Base-by-base conservation (phyloP, 1,140 invertebrate species). In the Drosophila truncata region DNA sequence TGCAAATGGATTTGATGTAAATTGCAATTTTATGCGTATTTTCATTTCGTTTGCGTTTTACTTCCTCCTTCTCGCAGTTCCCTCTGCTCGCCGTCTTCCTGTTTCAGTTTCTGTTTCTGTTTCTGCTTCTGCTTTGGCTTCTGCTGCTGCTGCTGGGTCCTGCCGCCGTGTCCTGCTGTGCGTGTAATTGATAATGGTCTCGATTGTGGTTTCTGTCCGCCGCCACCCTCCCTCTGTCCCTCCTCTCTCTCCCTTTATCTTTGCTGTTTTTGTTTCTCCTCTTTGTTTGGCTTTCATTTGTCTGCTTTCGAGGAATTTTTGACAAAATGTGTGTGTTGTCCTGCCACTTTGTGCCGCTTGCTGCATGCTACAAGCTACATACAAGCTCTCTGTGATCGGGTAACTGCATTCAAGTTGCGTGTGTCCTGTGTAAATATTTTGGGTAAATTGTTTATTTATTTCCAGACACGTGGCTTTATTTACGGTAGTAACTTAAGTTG, bases 1-100 rank as follows among this genome's bases (percentile, higher is more conserved):
- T 84, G 84, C 84, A 87, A 87, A 88, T 87, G 84, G 75, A 88
- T 87, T 83, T 88, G 84, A 87, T 88, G 85, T 90, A 90, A 88
- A 88, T 88, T 90, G 85, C 84, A 88, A 88, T 88, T 88, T 88
- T 83, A 90, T 88, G 85, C 85, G 85, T 88, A 88, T 88, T 88
- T 88, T 84, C 81, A 78, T 88, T 85, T 62, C 65, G 82, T 78
- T 72, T 85, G 62, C 65, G 52, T 41, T 76, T 35, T 46, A 41
- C 61, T 18, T 20, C 27, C 42, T 46, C 18, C 18, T 25, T 8
- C n/a, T 33, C 16, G 20, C 25, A 25, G 25, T 20, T 47, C 29
- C 63, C 55, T 29, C 6, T 8, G 27, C 23, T 10, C 16, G 18
- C 41, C 41, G 13, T 52, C 44, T 55, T 31, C n/a, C 50, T 50